Evolutionary conservation across 2,797 vertebrate genomes (phyloP).

Genomic region (Moxostoma hubbsi): DNA sequence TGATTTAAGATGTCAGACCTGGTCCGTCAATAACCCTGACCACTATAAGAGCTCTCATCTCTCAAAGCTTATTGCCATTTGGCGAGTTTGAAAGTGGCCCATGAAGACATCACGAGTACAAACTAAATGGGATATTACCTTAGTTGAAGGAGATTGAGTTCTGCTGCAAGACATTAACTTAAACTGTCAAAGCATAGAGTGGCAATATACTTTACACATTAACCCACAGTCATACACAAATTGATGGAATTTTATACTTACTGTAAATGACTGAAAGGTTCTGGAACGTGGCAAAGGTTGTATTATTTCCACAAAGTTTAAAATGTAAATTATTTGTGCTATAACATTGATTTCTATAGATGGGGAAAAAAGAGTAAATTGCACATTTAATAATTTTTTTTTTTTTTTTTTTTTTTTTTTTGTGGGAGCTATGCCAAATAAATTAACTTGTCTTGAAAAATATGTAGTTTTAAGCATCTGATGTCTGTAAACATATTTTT

Average conservation of each 20-base stretch:
- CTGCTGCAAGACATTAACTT: conserved; percentile 45
- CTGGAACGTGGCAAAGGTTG: background rate
- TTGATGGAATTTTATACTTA: background rate
- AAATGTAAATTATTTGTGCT: background rate
- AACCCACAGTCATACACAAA: background rate
- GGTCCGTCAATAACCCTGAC: conserved; percentile 47
- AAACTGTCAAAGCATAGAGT: conserved; percentile 38
- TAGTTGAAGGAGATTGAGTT: conserved; percentile 43
- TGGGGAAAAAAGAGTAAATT: background rate
- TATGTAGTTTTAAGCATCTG: no score
- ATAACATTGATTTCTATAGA: background rate
- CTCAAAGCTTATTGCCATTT: conserved; percentile 39
- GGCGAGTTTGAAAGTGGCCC: conserved; percentile 37
- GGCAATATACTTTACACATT: conserved; percentile 33
- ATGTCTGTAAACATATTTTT: no score
- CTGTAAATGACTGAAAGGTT: background rate
- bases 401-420: no score
- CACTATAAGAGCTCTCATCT: conserved; percentile 49
- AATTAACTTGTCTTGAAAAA: no score
- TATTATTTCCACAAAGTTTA: background rate
- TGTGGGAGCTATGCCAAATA: no score
- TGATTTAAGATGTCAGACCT: conserved; percentile 50
- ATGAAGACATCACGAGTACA: conserved; percentile 38
- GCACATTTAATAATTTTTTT: no score
- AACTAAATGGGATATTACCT: conserved; percentile 53